Evolutionary conservation across 2,113 vertebrate genomes (phyloP), one percentile per base, ranked within the genome.

Genomic region (Pristiophorus japonicus): DNA sequence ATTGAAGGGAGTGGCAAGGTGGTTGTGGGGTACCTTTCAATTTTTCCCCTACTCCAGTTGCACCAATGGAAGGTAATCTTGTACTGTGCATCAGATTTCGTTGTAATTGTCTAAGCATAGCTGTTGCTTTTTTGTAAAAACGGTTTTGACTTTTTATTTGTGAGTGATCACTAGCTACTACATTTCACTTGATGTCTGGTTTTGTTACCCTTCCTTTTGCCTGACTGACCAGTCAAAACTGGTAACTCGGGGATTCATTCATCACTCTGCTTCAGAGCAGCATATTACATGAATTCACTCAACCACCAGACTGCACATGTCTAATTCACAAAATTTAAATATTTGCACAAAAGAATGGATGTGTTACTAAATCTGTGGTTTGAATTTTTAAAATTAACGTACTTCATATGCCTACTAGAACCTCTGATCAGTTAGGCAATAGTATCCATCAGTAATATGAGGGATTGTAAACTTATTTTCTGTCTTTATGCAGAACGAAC

Each of bases 401-500:
- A 66, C 42, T 42, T 42, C 63, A 10, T 94, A 67, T 4, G 63
- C 62, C 63, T 38, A 5, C 20, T 1, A 24, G 38, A 93, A 93
- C 20, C 4, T 92, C 22, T 30, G 93, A 70, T 18, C 20, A 91
- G 62, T 91, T 24, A 12, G 27, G 18, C 70, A 14, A 67, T 70
- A 47, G 45, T 73, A 45, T 70, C 65, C 8, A 30, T 38, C 34
- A 65, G 87, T 95, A 65, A 51, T 66, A 87, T 92, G 30, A 67
- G 24, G 65, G 24, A 51, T 34, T 73, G 14, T 92, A 70, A 91
- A 59, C 38, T 96, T 95, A 96, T 63, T 96, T 96, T 97, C 96
- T 12, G 95, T 96, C 95, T 75, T 75, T 75, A 45, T 96, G 47
- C 96, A 99, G 99, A 97, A 96, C 96, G 97, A 97, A 67, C 96